A percentile compares a stretch with the other conserved stretches of the same genome.
phyloP scores from a whole-genome alignment of 1,140 invertebrate species.

The Drosophila nebulosa region DNA sequence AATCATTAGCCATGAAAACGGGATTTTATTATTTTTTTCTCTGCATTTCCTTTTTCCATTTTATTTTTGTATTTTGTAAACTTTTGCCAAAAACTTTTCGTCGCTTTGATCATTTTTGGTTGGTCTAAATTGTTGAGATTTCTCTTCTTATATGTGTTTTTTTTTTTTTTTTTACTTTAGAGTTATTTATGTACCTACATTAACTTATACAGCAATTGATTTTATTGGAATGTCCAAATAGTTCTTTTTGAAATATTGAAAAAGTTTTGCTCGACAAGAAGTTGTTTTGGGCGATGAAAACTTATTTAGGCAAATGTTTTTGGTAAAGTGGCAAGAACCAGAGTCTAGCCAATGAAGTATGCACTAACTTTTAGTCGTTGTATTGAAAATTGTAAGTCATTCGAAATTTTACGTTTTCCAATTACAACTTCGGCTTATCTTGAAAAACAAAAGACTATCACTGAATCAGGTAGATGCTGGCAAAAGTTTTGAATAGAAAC shows the following conservation, averaged over 20 bases:
- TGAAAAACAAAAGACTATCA: no score
- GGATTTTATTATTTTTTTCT: conserved; percentile 7
- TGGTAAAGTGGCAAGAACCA: no score
- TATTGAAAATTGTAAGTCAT: no score
- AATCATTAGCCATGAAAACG: conserved; percentile 18
- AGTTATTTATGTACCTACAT: not conserved
- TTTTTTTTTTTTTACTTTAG: not conserved
- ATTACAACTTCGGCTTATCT: no score
- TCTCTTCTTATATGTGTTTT: not conserved
- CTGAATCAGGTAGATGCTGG: no score
- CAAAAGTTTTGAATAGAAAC: no score
- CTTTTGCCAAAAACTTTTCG: conserved; percentile 4
- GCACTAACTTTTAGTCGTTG: no score
- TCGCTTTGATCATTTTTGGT: not conserved
- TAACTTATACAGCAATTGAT: not conserved
- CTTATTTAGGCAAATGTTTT: no score
- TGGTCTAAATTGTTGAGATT: not conserved
- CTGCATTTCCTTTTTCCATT: not conserved
- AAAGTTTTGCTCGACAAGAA: not conserved
- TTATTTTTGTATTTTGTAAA: not conserved
- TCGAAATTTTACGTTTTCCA: no score
- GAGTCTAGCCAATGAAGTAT: no score
- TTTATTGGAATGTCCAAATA: not conserved
- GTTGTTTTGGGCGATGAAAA: not conserved
- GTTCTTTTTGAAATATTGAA: not conserved